phyloP scores from a whole-genome alignment of 2,888 invertebrate species.

The Caenorhabditis sulstoni region DNA sequence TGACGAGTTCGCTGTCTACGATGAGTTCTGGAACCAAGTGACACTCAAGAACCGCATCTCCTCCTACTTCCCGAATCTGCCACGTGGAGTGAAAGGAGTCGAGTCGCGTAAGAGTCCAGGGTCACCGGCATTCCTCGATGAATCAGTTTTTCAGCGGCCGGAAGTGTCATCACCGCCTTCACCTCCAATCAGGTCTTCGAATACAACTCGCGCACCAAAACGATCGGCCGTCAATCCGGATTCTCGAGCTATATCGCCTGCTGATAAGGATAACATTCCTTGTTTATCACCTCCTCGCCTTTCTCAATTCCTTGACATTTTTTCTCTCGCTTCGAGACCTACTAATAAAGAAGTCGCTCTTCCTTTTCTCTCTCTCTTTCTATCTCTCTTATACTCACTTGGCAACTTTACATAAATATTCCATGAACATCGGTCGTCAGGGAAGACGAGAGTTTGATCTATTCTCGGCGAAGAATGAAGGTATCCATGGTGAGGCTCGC shows the following conservation, averaged over 20 bases:
- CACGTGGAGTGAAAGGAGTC: constrained; percentile 71
- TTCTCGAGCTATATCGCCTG: constrained; percentile 56
- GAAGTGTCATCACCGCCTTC: constrained; percentile 57
- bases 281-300: background rate
- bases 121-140: background rate
- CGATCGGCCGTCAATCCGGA: constrained; percentile 43
- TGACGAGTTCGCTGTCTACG: constrained; percentile 76
- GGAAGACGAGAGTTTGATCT: too few species aligned
- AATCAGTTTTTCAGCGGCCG: constrained; percentile 38
- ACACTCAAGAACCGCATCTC: constrained; percentile 71
- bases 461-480: too few species aligned
- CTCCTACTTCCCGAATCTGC: constrained; percentile 76
- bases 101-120: constrained; percentile 57
- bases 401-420: too few species aligned
- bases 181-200: constrained; percentile 62
- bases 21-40: constrained; percentile 79
- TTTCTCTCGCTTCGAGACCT: too few species aligned
- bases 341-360: too few species aligned
- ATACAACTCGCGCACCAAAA: constrained; percentile 61
- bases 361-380: too few species aligned
- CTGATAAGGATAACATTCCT: constrained; percentile 16
- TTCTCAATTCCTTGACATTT: too few species aligned
- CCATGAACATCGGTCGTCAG: too few species aligned
- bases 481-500: too few species aligned
- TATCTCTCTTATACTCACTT: too few species aligned